A percentile compares a stretch with the other conserved stretches of the same genome.
Conservation (phyloP, 2,888 invertebrate genomes). For the Tigriopus californicus region DNA sequence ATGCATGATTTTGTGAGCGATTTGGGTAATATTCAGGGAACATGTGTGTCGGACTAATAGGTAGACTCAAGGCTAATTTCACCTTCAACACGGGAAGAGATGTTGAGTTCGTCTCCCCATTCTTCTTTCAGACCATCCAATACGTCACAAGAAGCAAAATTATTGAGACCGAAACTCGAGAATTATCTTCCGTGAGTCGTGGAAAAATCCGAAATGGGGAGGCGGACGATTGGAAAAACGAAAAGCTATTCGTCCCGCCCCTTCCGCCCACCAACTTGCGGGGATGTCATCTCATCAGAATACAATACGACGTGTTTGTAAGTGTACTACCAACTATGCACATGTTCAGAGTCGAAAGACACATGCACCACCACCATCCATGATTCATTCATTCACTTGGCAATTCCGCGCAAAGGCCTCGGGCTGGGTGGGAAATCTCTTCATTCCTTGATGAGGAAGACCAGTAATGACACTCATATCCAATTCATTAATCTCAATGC, state of each 20-base stretch:
- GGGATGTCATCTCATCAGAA: conserved; percentile 79
- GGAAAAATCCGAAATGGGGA: conserved; percentile 64
- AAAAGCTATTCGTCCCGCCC: conserved; percentile 76
- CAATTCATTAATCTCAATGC: not conserved
- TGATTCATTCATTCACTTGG: not conserved
- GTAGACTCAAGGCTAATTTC: not conserved
- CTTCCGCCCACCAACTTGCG: conserved; percentile 81
- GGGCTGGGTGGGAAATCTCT: too few relatives aligned
- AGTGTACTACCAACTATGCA: conserved; percentile 30
- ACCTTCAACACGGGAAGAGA: not conserved
- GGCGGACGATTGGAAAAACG: conserved; percentile 65
- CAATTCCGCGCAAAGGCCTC: not conserved
- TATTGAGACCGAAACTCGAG: conserved; percentile 66
- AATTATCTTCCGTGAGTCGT: conserved; percentile 53
- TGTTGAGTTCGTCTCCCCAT: conserved; percentile 18
- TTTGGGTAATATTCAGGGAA: too few relatives aligned
- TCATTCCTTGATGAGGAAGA: not conserved
- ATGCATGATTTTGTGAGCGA: too few relatives aligned
- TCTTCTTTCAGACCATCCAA: conserved; percentile 49
- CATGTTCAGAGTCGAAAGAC: not conserved
- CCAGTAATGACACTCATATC: not conserved
- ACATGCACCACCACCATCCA: not conserved
- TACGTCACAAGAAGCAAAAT: conserved; percentile 69
- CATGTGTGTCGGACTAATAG: too few relatives aligned
- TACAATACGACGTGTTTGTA: conserved; percentile 79